phyloP scores from a whole-genome alignment of 2,797 vertebrate species.

The Gymnothorax javanicus region DNA sequence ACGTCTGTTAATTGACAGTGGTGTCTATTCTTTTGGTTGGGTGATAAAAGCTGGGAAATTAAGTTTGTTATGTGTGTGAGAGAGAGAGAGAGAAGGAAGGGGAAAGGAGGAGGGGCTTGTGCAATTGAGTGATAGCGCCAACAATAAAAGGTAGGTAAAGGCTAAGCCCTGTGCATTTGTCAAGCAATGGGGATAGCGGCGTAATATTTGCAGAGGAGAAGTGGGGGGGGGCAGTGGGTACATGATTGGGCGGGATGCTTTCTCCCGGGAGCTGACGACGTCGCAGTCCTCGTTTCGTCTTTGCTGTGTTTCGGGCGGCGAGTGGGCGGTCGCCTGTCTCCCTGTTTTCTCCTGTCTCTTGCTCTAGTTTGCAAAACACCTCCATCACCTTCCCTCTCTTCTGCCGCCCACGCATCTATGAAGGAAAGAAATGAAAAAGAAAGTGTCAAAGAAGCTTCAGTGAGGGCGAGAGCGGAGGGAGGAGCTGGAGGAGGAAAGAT shows the following conservation, averaged over 20 bases:
- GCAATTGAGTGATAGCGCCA: background rate
- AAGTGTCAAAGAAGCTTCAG: conserved; percentile 21
- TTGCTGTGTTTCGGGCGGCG: background rate
- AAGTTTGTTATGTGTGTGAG: background rate
- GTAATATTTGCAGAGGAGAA: background rate
- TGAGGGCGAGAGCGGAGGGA: conserved; percentile 1
- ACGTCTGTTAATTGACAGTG: background rate
- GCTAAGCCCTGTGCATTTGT: background rate
- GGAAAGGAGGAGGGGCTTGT: background rate
- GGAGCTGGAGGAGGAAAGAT: no score
- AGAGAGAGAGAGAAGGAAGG: background rate
- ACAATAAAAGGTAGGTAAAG: background rate
- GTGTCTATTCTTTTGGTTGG: background rate
- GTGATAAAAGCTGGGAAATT: background rate
- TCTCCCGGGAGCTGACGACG: background rate
- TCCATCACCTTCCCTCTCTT: conserved; percentile 13
- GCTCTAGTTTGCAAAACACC: conserved; percentile 19
- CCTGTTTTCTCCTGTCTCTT: conserved; percentile 1
- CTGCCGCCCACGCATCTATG: background rate
- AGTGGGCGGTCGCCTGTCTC: conserved; percentile 22
- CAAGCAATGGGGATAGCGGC: background rate
- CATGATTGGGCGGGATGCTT: background rate
- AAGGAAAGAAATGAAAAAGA: conserved; percentile 1
- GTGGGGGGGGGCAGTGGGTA: background rate
- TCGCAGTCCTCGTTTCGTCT: background rate